Evolutionary conservation across 2,113 vertebrate species (phyloP).

Genomic region (Ellobius talpinus): DNA sequence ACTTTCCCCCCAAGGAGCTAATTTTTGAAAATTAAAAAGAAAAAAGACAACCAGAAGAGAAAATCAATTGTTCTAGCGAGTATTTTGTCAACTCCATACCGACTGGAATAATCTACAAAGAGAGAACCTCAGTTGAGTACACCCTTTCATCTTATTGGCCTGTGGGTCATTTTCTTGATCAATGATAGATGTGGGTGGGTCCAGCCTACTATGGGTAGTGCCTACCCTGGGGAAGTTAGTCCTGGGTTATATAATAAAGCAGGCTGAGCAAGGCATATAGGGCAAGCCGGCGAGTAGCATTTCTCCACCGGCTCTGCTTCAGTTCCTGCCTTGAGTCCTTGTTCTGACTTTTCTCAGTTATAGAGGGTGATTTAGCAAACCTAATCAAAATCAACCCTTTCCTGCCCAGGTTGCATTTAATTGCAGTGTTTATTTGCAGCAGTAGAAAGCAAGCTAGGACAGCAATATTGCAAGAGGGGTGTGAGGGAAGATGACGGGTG

Average conservation of each 20-base stretch:
- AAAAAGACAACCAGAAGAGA: background rate
- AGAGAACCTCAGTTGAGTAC: background rate
- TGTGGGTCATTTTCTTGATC: background rate
- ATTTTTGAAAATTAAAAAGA: constrained; percentile 36
- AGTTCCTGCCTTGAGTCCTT: background rate
- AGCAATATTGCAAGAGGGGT: background rate
- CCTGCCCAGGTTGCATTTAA: background rate
- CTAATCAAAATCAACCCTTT: background rate
- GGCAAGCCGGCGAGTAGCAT: background rate
- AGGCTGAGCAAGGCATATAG: background rate
- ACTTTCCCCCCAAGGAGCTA: background rate
- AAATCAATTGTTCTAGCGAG: background rate
- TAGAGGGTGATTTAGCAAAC: background rate
- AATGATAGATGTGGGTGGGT: background rate
- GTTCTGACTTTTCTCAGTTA: background rate
- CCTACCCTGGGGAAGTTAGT: background rate
- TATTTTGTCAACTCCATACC: background rate
- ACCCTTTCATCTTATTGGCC: background rate
- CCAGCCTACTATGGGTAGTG: background rate
- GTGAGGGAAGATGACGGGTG: background rate
- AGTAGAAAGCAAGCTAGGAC: background rate
- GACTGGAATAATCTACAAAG: background rate
- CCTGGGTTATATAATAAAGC: background rate
- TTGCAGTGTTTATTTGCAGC: background rate
- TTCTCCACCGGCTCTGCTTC: background rate